Evolutionary conservation across 2,113 vertebrate species (phyloP), one percentile per base, ranked within the genome.

Genomic region (Dicentrarchus labrax): DNA sequence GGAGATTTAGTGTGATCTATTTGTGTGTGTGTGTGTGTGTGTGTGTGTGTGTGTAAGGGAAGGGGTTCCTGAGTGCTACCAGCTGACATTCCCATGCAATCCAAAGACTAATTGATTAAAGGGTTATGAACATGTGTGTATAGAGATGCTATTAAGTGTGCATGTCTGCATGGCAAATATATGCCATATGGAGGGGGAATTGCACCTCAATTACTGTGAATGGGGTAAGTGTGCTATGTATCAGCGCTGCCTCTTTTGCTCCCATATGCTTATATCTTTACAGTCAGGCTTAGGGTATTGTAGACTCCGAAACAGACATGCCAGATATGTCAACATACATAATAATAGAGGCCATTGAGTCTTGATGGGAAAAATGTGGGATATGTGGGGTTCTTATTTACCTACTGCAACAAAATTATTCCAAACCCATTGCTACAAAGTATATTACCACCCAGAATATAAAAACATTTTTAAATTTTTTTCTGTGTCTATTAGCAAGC

Each of bases 61-160:
- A 79, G 74, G 85, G 78, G 50, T 61, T 85, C 39, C 88, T 84
- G 68, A 91, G 82, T 86, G 79, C 84, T 91, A 91, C 92, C 89
- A 91, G 85, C 83, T 93, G 90, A 94, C 91, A 93, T 90, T 92
- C 82, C 83, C 85, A 75, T 89, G 88, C 78, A 91, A 90, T 83
- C 83, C 82, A 86, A 82, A 87, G 57, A 89, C 87, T 94, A 91
- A 95, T 94, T 94, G 92, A 94, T 94, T 94, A 88, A 91, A 92
- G 78, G 72, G 85, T 80, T 88, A 81, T 88, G 88, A 86, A 66
- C 75, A 88, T 88, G 88, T 90, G 90, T 88, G 82, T 85, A 64
- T 79, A 74, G 74, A 78, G 76, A 85, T 85, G 72, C 39, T 80
- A 70, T 43, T 76, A 86, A 67, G 86, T 62, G 60, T 75, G 56